Conservation (phyloP, 2,888 invertebrate species). For the Amphipoea oculea region DNA sequence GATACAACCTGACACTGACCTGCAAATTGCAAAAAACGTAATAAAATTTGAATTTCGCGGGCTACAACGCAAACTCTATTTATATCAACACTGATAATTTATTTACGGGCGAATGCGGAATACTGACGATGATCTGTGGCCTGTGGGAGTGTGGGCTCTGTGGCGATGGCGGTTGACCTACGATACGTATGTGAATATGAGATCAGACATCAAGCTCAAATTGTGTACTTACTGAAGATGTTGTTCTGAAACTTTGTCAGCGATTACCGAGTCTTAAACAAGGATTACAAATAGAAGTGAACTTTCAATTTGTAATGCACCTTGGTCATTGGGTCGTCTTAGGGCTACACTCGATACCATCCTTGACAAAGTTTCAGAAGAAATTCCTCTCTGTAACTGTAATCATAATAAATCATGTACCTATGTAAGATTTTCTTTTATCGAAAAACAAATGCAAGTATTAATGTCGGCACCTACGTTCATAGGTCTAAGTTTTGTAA, state of each 20-base stretch:
- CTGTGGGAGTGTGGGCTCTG: background rate
- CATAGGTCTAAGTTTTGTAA: background rate
- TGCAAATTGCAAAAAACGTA: too few relatives aligned
- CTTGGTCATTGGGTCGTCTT: too few relatives aligned
- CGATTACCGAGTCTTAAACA: too few relatives aligned
- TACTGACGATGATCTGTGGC: background rate
- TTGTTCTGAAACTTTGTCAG: too few relatives aligned
- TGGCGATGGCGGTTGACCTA: constrained; percentile 1
- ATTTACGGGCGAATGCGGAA: background rate
- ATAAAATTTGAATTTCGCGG: too few relatives aligned
- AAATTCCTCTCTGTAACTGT: too few relatives aligned
- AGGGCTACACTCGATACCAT: too few relatives aligned
- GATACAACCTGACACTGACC: too few relatives aligned
- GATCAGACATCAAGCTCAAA: background rate
- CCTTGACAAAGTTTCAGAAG: too few relatives aligned
- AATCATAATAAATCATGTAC: too few relatives aligned
- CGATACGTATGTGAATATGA: background rate
- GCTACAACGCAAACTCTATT: background rate
- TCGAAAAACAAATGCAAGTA: background rate
- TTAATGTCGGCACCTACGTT: too few relatives aligned
- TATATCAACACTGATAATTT: constrained; percentile 6
- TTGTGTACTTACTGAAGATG: background rate
- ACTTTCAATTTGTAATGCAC: constrained; percentile 1
- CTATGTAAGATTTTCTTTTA: background rate
- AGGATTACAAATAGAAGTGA: background rate